These are phyloP conservation scores for Drosophila subsilvestris DNA, from an alignment of 2,888 invertebrate species.

Conservation along the genomic window DNA sequence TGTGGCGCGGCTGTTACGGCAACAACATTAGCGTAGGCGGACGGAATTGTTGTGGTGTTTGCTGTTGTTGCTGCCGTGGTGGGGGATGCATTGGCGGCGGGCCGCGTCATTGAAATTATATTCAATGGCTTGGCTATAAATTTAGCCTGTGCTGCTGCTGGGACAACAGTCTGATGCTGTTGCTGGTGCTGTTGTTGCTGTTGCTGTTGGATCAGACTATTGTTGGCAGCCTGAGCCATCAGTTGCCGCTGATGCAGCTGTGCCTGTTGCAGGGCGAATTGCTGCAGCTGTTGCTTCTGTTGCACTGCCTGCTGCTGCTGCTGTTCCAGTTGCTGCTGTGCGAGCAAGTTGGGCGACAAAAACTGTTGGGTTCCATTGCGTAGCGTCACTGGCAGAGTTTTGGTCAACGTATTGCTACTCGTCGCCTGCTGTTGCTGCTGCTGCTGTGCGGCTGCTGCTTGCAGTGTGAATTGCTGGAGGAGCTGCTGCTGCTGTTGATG, in stretches of 20 bases:
- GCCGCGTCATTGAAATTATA: conserved; percentile 81
- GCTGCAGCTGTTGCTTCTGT: conserved; percentile 71
- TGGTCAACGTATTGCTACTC: conserved; percentile 62
- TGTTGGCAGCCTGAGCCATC: conserved; percentile 70
- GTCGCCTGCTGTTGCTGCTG: conserved; percentile 69
- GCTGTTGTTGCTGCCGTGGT: conserved; percentile 64
- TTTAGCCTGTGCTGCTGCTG: conserved; percentile 63
- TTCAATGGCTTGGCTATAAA: conserved; percentile 82
- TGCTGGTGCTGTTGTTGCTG: conserved; percentile 65
- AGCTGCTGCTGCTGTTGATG: conserved; percentile 65
- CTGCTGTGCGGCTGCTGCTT: conserved; percentile 64
- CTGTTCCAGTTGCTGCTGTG: conserved; percentile 61
- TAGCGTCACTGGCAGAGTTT: conserved; percentile 69
- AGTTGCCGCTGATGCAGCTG: conserved; percentile 74
- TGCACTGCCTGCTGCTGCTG: conserved; percentile 64
- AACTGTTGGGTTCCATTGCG: conserved; percentile 77
- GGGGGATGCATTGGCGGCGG: conserved; percentile 64
- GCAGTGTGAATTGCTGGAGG: conserved; percentile 58
- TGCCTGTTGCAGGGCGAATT: conserved; percentile 73
- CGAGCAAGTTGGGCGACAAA: conserved; percentile 59
- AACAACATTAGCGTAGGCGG: conserved; percentile 74
- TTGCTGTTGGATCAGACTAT: conserved; percentile 66
- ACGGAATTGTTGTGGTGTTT: conserved; percentile 72
- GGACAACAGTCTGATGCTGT: conserved; percentile 46
- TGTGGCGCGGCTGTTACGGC: conserved; percentile 41